A percentile compares a stretch with the other conserved stretches of the same genome.
Conservation (phyloP, 2,888 invertebrate genomes). For the Tethea ocularis region DNA sequence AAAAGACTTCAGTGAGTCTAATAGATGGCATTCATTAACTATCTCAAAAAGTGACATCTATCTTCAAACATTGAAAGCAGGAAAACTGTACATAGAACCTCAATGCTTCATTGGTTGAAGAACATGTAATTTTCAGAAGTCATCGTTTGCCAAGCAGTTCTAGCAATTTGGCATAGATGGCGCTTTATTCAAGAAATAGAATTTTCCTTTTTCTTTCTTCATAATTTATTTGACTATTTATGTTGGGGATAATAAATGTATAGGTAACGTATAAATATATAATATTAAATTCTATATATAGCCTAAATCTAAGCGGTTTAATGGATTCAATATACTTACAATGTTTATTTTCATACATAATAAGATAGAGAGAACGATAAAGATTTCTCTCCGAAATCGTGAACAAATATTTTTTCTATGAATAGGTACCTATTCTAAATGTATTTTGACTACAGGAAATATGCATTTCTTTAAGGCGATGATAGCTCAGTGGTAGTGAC, state of each 20-base stretch:
- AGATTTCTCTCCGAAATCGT: not conserved
- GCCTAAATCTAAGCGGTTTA: no score
- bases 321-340: no score
- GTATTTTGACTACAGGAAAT: constrained; percentile 5
- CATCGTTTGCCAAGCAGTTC: not conserved
- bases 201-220: not conserved
- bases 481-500: no score
- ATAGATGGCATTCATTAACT: not conserved
- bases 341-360: no score
- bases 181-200: not conserved
- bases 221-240: not conserved
- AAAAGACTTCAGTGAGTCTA: no score
- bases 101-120: not conserved
- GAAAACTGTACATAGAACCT: not conserved
- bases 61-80: not conserved
- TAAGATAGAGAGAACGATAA: no score
- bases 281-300: no score
- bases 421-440: not conserved
- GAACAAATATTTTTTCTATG: not conserved
- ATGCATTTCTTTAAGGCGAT: no score
- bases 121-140: constrained; percentile 2
- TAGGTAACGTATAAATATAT: no score
- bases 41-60: not conserved
- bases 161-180: not conserved
- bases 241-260: not conserved